Conservation (phyloP, 2,113 vertebrate species). For the Lonchura striata region DNA sequence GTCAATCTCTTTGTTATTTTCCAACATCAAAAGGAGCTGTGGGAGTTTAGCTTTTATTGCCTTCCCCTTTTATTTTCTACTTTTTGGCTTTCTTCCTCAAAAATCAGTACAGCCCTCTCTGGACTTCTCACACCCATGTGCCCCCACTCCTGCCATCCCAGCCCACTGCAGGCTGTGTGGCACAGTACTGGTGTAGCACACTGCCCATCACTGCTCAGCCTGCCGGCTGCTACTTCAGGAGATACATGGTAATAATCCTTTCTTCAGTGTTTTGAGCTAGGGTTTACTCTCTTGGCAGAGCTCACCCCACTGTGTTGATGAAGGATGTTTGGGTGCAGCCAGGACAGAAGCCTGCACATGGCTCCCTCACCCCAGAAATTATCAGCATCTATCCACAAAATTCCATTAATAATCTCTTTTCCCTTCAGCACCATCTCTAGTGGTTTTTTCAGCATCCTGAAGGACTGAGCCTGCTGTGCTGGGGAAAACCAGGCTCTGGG, state of each 20-base stretch:
- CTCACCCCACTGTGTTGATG: neutral
- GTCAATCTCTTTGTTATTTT: neutral
- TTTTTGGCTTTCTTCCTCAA: neutral
- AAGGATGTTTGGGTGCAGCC: neutral
- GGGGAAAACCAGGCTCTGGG: neutral
- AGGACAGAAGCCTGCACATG: neutral
- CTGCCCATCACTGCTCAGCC: neutral
- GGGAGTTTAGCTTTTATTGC: neutral
- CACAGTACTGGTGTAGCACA: accelerated
- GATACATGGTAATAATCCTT: neutral
- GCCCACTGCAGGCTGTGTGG: neutral
- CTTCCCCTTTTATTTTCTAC: neutral
- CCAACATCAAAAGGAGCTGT: neutral
- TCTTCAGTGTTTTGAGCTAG: neutral
- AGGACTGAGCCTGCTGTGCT: neutral
- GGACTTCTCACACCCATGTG: accelerated
- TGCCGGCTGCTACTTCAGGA: accelerated
- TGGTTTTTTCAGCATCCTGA: neutral
- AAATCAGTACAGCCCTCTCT: neutral
- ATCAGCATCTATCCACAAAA: neutral
- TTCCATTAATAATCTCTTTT: neutral
- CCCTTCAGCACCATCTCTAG: neutral
- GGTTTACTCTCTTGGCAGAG: neutral
- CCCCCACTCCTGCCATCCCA: neutral
- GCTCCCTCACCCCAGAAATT: neutral